Conservation (phyloP, 2,113 vertebrate species). For the Nanorana parkeri region DNA sequence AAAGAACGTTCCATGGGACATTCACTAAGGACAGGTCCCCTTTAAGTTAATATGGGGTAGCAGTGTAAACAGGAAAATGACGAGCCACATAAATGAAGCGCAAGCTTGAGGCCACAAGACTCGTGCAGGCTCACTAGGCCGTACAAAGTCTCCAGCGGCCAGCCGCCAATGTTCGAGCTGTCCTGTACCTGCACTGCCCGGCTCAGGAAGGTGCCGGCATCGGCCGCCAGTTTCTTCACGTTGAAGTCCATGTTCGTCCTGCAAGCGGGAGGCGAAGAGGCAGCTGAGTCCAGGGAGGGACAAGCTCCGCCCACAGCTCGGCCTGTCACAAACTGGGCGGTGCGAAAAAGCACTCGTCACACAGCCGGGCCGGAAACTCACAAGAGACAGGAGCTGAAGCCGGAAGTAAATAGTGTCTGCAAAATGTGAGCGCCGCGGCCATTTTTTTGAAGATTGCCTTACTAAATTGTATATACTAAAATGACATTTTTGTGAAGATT, state of each 20-base stretch:
- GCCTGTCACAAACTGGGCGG: constrained; percentile 10
- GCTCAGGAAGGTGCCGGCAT: constrained; percentile 93
- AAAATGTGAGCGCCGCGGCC: neutral
- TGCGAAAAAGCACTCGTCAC: neutral
- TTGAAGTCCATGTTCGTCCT: constrained; percentile 86
- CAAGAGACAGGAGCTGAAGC: neutral
- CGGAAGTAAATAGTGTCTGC: neutral
- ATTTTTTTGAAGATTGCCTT: neutral
- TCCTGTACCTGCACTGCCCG: constrained; percentile 89
- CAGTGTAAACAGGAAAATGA: neutral
- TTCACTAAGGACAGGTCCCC: no score
- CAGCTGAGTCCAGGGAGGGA: neutral
- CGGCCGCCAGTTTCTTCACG: constrained; percentile 91
- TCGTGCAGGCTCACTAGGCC: neutral
- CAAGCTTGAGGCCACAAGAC: neutral
- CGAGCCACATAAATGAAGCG: neutral
- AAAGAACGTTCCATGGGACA: no score
- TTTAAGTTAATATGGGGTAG: no score
- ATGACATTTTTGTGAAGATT: no score
- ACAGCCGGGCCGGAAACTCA: constrained; percentile 6
- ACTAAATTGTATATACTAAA: no score
- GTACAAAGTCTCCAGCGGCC: neutral
- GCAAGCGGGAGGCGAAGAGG: constrained; percentile 45
- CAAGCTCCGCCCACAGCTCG: neutral
- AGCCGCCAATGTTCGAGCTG: neutral